A percentile compares a stretch with the other conserved stretches of the same genome.
These are phyloP conservation scores for Drymonia ruficornis DNA, from an alignment of 2,888 invertebrate genomes.

Conservation along the genomic window DNA sequence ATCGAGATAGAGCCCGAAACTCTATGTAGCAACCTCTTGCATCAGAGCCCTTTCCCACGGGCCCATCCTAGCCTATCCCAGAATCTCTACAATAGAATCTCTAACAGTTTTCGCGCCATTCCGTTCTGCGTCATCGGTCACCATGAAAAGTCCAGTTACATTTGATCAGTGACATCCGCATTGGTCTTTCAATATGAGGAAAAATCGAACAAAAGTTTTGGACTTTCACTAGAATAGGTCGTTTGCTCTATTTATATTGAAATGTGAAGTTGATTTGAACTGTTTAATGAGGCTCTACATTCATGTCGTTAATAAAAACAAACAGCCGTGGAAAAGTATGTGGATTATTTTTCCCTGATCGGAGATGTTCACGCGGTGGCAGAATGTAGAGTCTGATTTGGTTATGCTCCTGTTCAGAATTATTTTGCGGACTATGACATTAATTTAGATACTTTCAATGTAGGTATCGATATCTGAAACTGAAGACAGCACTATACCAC, in stretches of 20 bases:
- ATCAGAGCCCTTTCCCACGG: conserved; percentile 61
- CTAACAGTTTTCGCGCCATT: conserved; percentile 74
- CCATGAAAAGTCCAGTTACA: conserved; percentile 62
- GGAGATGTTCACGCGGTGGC: no score
- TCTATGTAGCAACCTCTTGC: conserved; percentile 15
- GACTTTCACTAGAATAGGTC: conserved; percentile 59
- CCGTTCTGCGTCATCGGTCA: conserved; percentile 61
- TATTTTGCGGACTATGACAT: no score
- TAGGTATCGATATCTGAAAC: no score
- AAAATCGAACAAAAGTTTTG: conserved; percentile 44
- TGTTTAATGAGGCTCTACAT: no score
- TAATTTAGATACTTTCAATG: no score
- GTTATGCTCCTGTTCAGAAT: no score
- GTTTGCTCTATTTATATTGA: conserved; percentile 22
- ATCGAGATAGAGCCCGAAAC: background rate
- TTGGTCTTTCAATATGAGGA: conserved; percentile 53
- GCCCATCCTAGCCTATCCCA: conserved; percentile 72
- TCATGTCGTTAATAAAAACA: no score
- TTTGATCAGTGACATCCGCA: conserved; percentile 56
- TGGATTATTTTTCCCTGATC: no score
- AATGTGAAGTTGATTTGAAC: background rate
- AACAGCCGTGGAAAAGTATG: no score
- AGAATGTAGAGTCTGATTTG: no score
- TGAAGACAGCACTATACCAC: no score
- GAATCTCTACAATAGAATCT: conserved; percentile 41